phyloP scores from a whole-genome alignment of 2,113 vertebrate species.

The Proterorhinus semilunaris region DNA sequence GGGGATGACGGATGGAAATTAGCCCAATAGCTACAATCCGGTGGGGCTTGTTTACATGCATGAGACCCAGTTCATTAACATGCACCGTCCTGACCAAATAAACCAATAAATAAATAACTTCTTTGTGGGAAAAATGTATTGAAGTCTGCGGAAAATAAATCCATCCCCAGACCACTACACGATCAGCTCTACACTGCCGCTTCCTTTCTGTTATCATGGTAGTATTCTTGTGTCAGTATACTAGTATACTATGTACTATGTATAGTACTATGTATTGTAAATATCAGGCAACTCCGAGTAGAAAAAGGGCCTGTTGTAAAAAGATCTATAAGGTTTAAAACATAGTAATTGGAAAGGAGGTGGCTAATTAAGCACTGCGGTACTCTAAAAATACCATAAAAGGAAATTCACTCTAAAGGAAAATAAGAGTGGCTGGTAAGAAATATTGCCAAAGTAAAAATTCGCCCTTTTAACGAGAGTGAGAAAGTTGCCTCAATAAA shows the following conservation, averaged over 20 bases:
- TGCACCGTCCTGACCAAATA: too few relatives aligned
- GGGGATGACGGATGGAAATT: too few relatives aligned
- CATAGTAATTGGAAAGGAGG: not conserved
- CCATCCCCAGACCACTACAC: constrained; percentile 43
- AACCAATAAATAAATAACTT: too few relatives aligned
- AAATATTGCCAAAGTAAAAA: not conserved
- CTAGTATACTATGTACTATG: too few relatives aligned
- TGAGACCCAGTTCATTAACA: too few relatives aligned
- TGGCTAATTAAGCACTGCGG: not conserved
- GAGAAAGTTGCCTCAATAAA: not conserved
- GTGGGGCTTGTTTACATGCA: too few relatives aligned
- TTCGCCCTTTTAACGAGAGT: not conserved
- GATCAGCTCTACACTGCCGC: not conserved
- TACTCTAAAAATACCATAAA: not conserved
- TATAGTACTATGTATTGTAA: too few relatives aligned
- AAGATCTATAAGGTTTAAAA: not conserved
- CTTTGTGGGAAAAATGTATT: constrained; percentile 38
- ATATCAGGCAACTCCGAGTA: too few relatives aligned
- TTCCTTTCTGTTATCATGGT: constrained; percentile 8
- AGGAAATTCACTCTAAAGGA: not conserved
- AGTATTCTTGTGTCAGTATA: not conserved
- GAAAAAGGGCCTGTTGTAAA: too few relatives aligned
- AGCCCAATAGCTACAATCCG: too few relatives aligned
- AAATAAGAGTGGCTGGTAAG: not conserved
- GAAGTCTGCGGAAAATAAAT: constrained; percentile 48